phyloP scores from a whole-genome alignment of 2,888 invertebrate species.

The Epinotia nisella region DNA sequence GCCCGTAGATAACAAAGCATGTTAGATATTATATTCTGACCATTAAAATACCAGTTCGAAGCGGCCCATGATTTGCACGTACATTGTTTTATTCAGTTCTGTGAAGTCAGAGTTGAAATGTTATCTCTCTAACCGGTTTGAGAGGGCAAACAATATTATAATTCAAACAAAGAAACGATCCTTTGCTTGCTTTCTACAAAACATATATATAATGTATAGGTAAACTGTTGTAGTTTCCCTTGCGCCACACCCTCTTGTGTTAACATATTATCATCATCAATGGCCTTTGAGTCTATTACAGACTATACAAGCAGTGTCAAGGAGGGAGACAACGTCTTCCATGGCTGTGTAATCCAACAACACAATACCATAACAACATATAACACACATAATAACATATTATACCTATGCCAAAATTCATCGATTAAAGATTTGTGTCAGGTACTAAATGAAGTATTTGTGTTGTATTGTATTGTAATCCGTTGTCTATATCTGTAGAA shows the following conservation, averaged over 20 bases:
- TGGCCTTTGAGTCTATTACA: no score
- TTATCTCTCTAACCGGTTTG: conserved; percentile 32
- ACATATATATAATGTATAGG: not conserved
- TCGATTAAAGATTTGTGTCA: no score
- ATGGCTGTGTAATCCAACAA: no score
- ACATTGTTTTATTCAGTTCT: conserved; percentile 19
- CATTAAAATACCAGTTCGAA: conserved; percentile 28
- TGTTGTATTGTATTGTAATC: no score
- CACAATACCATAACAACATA: no score
- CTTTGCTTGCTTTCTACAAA: not conserved
- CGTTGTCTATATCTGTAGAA: no score
- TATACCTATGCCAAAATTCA: no score
- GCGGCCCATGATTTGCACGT: conserved; percentile 11
- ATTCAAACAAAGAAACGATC: not conserved
- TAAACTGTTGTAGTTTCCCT: not conserved
- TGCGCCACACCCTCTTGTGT: not conserved
- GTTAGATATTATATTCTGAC: conserved; percentile 12
- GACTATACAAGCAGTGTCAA: no score
- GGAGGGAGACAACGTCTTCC: no score
- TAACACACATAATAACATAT: no score
- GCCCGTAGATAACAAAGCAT: conserved; percentile 10
- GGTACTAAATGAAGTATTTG: no score
- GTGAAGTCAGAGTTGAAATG: conserved; percentile 20
- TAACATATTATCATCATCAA: not conserved
- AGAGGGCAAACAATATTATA: conserved; percentile 14